Evolutionary conservation across 2,113 vertebrate species (phyloP).

Genomic region (Emberiza fucata): DNA sequence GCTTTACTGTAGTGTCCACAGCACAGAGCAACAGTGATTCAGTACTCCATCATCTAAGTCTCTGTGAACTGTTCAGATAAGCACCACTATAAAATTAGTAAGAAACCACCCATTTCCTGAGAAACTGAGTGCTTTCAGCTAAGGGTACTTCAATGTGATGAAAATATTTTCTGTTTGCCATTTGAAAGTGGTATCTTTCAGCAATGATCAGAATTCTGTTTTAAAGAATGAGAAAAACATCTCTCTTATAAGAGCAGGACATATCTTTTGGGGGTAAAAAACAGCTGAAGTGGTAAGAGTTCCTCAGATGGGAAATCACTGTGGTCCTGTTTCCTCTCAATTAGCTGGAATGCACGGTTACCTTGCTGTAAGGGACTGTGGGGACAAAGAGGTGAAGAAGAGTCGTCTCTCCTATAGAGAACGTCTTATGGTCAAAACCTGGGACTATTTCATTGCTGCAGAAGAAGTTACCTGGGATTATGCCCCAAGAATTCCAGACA

Average conservation of each 20-base stretch:
- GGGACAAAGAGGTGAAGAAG: constrained; percentile 57
- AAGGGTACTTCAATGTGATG: background rate
- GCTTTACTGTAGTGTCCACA: background rate
- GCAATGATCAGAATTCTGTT: background rate
- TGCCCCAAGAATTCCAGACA: constrained; percentile 72
- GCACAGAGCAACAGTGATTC: background rate
- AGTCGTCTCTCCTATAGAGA: constrained; percentile 72
- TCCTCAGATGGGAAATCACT: background rate
- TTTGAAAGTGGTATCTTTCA: background rate
- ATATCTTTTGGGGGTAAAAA: background rate
- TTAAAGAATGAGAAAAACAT: background rate
- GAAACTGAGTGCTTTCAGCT: background rate
- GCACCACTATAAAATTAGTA: background rate
- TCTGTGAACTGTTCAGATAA: background rate
- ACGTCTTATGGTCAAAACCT: constrained; percentile 73
- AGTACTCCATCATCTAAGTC: background rate
- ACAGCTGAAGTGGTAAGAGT: background rate
- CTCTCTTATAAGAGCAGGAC: background rate
- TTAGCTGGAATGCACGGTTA: constrained; percentile 86
- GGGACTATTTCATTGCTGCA: constrained; percentile 92
- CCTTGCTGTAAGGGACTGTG: constrained; percentile 77
- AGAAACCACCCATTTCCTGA: background rate
- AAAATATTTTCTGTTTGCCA: background rate
- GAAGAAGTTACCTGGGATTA: constrained; percentile 94
- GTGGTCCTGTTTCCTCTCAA: background rate